phyloP scores from a whole-genome alignment of 2,113 vertebrate genomes.

The Bufo bufo region DNA sequence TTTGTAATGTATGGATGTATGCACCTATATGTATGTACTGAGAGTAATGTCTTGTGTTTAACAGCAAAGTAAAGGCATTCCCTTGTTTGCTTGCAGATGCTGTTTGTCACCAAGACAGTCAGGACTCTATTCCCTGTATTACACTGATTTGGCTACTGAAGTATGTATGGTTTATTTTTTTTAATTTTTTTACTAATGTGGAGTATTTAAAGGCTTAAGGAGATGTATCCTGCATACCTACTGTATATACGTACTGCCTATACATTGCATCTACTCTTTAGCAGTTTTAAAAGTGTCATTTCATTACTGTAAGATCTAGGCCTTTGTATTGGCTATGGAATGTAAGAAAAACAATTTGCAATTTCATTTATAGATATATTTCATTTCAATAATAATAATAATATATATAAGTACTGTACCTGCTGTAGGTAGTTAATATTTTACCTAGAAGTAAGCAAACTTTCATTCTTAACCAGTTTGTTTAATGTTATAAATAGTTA shows the following conservation, averaged over 20 bases:
- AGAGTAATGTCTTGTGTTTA: background rate
- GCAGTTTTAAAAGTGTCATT: background rate
- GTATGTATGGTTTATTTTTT: slow-evolving; percentile 19
- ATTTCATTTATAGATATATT: background rate
- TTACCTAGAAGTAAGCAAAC: background rate
- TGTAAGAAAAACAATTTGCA: background rate
- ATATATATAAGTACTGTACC: background rate
- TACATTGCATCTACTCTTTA: background rate
- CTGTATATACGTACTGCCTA: too few species aligned
- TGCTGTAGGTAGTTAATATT: background rate
- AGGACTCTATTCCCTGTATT: slow-evolving; percentile 1
- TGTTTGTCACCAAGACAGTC: background rate
- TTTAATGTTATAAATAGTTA: too few species aligned
- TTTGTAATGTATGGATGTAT: accelerated
- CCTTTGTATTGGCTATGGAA: background rate
- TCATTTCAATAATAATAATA: background rate
- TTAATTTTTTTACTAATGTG: background rate
- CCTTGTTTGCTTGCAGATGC: slow-evolving; percentile 24
- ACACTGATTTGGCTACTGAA: slow-evolving; percentile 29
- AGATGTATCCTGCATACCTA: background rate
- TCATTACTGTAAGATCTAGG: background rate
- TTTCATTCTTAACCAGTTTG: too few species aligned
- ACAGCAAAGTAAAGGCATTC: background rate
- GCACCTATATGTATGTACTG: accelerated
- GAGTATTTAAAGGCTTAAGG: background rate